A percentile compares a stretch with the other conserved stretches of the same genome.
phyloP scores from a whole-genome alignment of 2,113 vertebrate species.

The Rostratula benghalensis region DNA sequence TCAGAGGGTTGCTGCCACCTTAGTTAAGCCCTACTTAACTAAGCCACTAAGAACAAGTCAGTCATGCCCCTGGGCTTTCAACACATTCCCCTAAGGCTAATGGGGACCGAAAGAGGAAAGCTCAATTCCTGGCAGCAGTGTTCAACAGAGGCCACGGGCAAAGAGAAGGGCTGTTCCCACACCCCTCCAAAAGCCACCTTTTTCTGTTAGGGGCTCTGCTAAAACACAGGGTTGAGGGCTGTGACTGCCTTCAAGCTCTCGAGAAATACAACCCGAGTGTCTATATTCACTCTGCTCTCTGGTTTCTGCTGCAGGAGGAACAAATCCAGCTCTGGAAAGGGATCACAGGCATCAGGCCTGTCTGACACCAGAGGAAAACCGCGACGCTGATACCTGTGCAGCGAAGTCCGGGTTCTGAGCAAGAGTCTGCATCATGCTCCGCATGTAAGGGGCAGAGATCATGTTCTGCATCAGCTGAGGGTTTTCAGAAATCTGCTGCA shows the following conservation, averaged over 20 bases:
- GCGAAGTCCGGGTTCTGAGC: constrained; percentile 96
- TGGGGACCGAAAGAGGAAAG: background rate
- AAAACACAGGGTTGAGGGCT: background rate
- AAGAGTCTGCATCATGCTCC: constrained; percentile 95
- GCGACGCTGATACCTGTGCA: constrained; percentile 83
- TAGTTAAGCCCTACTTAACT: background rate
- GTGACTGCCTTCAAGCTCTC: background rate
- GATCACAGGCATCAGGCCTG: background rate
- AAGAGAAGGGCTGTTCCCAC: background rate
- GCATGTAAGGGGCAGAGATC: constrained; percentile 97
- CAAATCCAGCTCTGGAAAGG: background rate
- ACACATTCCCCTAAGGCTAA: background rate
- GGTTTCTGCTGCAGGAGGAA: background rate
- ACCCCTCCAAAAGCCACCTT: background rate
- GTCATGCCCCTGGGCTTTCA: background rate
- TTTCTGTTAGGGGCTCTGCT: background rate
- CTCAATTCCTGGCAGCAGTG: background rate
- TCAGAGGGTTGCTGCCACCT: constrained; percentile 35
- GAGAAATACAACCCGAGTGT: background rate
- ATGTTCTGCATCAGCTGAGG: constrained; percentile 99
- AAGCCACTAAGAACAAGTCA: background rate
- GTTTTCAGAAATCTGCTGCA: constrained; percentile 98
- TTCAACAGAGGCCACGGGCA: rapidly evolving
- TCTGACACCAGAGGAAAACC: background rate
- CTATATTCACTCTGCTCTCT: background rate